A percentile compares a stretch with the other conserved stretches of the same genome.
Conservation (phyloP, 2,113 vertebrate species). For the Chlorocebus sabaeus region DNA sequence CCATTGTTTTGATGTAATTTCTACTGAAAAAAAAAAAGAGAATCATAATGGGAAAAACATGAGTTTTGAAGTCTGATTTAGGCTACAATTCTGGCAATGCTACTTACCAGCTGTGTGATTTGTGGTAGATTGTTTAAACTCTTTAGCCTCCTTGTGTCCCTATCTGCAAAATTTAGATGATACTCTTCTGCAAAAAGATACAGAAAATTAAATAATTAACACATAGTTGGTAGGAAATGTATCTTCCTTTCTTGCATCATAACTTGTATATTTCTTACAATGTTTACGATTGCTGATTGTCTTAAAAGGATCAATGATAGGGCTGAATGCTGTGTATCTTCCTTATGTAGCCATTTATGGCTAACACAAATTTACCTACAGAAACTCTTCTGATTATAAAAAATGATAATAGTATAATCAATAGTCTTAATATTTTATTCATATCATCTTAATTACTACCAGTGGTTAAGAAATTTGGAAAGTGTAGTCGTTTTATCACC, state of each 20-base stretch:
- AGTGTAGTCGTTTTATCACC: not conserved
- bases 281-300: not conserved
- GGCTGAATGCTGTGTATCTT: not conserved
- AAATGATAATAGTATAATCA: not conserved
- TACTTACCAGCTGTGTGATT: not conserved
- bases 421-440: not conserved
- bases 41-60: not conserved
- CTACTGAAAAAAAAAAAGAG: not conserved
- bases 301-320: not conserved
- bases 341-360: not conserved
- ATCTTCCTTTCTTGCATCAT: not conserved
- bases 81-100: not conserved
- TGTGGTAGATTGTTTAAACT: not conserved
- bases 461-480: not conserved
- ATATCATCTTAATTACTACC: not conserved
- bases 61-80: slow-evolving; percentile 12
- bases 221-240: not conserved
- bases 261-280: not conserved
- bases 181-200: not conserved
- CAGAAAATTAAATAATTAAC: slow-evolving; percentile 22
- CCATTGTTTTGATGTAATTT: slow-evolving; percentile 26
- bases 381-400: slow-evolving; percentile 18
- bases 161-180: not conserved
- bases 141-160: not conserved
- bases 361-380: slow-evolving; percentile 3